Conservation (phyloP, 2,113 vertebrate species). For the Pedetes capensis region DNA sequence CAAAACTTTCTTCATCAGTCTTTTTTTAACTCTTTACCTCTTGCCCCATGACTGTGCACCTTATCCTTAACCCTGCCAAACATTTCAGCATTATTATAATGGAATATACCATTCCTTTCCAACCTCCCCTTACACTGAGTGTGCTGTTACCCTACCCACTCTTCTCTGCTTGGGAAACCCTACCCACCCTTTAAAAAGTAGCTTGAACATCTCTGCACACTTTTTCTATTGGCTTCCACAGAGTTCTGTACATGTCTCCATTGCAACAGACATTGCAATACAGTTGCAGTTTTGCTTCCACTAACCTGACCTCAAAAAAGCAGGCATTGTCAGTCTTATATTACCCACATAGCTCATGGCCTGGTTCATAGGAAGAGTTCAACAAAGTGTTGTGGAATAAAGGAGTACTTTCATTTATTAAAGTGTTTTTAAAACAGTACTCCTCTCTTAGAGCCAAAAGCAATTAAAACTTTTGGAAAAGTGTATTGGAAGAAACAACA, state of each 20-base stretch:
- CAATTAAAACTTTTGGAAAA: background rate
- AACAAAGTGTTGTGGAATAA: background rate
- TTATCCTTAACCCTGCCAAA: background rate
- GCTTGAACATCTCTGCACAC: background rate
- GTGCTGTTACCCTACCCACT: background rate
- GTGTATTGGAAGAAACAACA: background rate
- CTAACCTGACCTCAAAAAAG: background rate
- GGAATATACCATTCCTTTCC: background rate
- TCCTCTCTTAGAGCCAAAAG: background rate
- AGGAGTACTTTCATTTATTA: background rate
- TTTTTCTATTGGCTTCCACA: background rate
- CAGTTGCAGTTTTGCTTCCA: background rate
- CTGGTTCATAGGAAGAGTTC: background rate
- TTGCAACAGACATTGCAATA: background rate
- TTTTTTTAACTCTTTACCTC: background rate
- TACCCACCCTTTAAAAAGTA: background rate
- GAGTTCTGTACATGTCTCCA: background rate
- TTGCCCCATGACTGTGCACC: no score
- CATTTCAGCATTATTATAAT: background rate
- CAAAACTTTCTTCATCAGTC: no score
- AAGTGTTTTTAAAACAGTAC: background rate
- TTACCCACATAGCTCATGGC: background rate
- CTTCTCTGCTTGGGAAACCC: background rate
- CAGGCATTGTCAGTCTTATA: background rate
- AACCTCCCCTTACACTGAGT: background rate